Evolutionary conservation across 2,113 vertebrate species (phyloP).

Genomic region (Tachysurus vachellii): DNA sequence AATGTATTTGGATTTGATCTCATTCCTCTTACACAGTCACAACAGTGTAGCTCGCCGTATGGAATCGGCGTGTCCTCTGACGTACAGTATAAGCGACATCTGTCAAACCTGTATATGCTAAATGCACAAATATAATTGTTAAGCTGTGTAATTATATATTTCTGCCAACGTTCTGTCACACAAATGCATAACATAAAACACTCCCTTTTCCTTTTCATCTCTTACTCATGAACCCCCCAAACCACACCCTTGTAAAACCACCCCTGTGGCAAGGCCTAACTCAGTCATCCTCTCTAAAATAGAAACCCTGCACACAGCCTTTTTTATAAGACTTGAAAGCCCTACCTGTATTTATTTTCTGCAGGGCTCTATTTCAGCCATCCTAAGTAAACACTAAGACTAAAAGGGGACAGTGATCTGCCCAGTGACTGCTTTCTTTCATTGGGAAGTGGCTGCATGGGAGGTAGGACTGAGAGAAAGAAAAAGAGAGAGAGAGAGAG

Average conservation of each 20-base stretch:
- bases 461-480: slow-evolving; percentile 4
- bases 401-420: slow-evolving; percentile 58
- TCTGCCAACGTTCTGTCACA: neutral
- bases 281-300: slow-evolving; percentile 55
- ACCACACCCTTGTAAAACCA: slow-evolving; percentile 13
- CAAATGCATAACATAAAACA: neutral
- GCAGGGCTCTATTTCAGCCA: slow-evolving; percentile 50
- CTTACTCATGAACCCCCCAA: neutral
- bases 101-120: neutral
- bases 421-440: slow-evolving; percentile 56
- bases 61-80: neutral
- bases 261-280: slow-evolving; percentile 42
- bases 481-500: slow-evolving; percentile 20
- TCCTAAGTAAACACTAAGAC: slow-evolving; percentile 53
- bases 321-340: slow-evolving; percentile 46
- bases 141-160: neutral
- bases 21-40: neutral
- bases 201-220: neutral
- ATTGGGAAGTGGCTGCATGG: slow-evolving; percentile 35
- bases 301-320: slow-evolving; percentile 55
- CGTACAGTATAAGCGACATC: neutral
- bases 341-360: slow-evolving; percentile 64
- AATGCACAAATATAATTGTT: neutral
- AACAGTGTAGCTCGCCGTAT: neutral
- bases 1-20: neutral